Conservation (phyloP, 2,888 invertebrate species). For the Tortrix viridana region DNA sequence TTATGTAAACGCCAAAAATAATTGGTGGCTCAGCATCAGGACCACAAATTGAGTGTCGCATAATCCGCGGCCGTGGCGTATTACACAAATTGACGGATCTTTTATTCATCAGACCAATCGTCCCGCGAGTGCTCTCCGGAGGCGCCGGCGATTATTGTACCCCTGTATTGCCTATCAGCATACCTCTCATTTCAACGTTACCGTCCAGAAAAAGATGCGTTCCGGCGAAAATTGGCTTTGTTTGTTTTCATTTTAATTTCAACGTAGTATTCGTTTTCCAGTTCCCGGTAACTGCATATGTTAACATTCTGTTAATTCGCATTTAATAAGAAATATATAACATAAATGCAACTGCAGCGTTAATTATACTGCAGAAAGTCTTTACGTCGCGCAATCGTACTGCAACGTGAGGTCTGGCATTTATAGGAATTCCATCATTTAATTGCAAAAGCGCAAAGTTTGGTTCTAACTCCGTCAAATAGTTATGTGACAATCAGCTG, state of each 20-base stretch:
- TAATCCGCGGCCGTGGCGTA: constrained; percentile 67
- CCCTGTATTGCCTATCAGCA: constrained; percentile 31
- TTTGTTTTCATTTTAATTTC: constrained; percentile 44
- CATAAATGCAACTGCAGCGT: background rate
- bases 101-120: constrained; percentile 82
- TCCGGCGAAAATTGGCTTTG: constrained; percentile 62
- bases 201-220: background rate
- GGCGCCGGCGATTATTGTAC: constrained; percentile 61
- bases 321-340: constrained; percentile 7
- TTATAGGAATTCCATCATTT: background rate
- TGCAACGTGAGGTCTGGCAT: background rate
- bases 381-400: too few species aligned
- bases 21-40: constrained; percentile 33
- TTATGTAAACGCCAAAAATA: constrained; percentile 33
- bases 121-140: constrained; percentile 72
- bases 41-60: constrained; percentile 66
- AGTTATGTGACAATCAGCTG: background rate
- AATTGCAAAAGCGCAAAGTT: background rate
- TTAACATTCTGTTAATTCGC: constrained; percentile 44
- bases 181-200: constrained; percentile 12
- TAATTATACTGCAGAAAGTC: too few species aligned
- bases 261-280: constrained; percentile 5
- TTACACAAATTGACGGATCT: constrained; percentile 80
- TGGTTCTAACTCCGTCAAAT: too few species aligned
- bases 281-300: background rate